A percentile compares a stretch with the other conserved stretches of the same genome.
Evolutionary conservation across 2,888 invertebrate genomes (phyloP).

Genomic region (Hydrotaea diabolus): DNA sequence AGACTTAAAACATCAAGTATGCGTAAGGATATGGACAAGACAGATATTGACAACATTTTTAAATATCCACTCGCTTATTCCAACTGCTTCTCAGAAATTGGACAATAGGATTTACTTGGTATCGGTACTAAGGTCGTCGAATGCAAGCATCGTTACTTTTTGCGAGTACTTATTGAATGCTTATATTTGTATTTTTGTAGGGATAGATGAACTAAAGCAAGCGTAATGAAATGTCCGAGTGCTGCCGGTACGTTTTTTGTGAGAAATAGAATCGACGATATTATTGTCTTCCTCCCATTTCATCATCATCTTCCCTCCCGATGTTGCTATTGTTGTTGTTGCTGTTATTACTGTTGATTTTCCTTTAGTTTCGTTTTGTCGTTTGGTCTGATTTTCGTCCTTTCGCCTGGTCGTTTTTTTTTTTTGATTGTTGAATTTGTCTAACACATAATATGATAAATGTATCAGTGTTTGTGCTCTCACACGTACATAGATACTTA

Average conservation of each 20-base stretch:
- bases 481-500: not conserved
- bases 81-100: too few species aligned
- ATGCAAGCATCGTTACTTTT: too few species aligned
- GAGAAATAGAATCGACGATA: not conserved
- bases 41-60: too few species aligned
- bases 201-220: too few species aligned
- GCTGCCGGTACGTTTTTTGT: not conserved
- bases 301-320: not conserved
- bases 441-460: conserved; percentile 43
- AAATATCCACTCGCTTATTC: too few species aligned
- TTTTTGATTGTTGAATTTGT: conserved; percentile 54
- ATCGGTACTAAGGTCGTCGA: too few species aligned
- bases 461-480: conserved; percentile 28
- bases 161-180: too few species aligned
- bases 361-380: conserved; percentile 1
- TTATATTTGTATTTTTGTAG: too few species aligned
- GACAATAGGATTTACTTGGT: too few species aligned
- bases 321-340: conserved; percentile 17
- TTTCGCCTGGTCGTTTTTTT: conserved; percentile 26
- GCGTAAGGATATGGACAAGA: too few species aligned
- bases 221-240: not conserved
- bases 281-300: conserved; percentile 19
- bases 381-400: not conserved
- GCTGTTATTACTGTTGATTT: not conserved
- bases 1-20: too few species aligned